These are phyloP conservation scores for Chloebia gouldiae DNA, from an alignment of 2,113 vertebrate species.

Conservation along the genomic window DNA sequence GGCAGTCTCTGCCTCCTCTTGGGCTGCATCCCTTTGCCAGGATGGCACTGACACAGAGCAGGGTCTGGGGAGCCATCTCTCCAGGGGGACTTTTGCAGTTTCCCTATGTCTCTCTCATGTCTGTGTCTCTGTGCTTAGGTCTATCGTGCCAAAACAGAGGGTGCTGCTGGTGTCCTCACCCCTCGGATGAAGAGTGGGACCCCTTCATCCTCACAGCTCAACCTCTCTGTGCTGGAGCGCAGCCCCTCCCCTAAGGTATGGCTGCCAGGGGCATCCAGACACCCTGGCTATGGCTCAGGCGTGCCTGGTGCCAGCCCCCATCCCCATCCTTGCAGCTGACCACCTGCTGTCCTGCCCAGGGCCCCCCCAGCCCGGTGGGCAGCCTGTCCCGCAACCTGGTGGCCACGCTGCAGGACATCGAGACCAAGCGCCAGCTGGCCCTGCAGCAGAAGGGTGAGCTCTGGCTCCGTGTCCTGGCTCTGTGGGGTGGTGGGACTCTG, in stretches of 20 bases:
- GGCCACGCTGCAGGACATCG: constrained; percentile 84
- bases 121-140: constrained; percentile 66
- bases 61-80: background rate
- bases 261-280: background rate
- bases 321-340: background rate
- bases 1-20: background rate
- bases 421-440: constrained; percentile 84
- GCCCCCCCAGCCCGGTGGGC: constrained; percentile 75
- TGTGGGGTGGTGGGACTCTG: rapidly evolving
- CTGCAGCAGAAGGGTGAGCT: constrained; percentile 87
- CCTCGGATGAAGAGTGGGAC: constrained; percentile 69
- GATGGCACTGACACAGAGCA: background rate
- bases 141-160: constrained; percentile 83
- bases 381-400: constrained; percentile 87
- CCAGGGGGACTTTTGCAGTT: background rate
- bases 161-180: constrained; percentile 58
- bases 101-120: background rate
- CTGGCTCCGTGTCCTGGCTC: rapidly evolving
- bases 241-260: constrained; percentile 84
- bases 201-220: constrained; percentile 74
- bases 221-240: constrained; percentile 74
- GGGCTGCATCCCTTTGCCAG: background rate
- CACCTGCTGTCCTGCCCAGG: constrained; percentile 62
- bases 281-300: background rate
- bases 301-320: background rate